A percentile compares a stretch with the other conserved stretches of the same genome.
phyloP scores from a whole-genome alignment of 2,888 invertebrate species.

The Dasysyrphus tricinctus region DNA sequence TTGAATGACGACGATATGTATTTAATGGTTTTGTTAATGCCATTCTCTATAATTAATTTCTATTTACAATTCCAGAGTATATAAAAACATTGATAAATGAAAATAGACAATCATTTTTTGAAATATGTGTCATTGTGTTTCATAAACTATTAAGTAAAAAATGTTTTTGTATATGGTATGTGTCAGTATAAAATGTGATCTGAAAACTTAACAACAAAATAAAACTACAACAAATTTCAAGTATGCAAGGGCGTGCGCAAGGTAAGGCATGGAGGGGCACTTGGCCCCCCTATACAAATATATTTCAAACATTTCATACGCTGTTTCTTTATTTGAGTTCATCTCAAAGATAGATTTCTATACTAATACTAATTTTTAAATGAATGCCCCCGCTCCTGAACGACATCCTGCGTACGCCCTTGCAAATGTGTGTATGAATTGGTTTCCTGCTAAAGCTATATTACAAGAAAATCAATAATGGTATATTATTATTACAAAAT shows the following conservation, averaged over 20 bases:
- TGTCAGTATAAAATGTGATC: slow-evolving; percentile 70
- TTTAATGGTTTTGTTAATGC: slow-evolving; percentile 55
- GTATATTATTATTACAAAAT: slow-evolving; percentile 27
- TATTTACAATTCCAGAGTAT: slow-evolving; percentile 58
- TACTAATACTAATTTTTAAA: too few species aligned
- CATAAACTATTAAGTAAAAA: slow-evolving; percentile 23
- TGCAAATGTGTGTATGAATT: slow-evolving; percentile 18
- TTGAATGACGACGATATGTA: too few species aligned
- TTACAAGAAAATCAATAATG: slow-evolving; percentile 44
- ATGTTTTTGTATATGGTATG: slow-evolving; percentile 63
- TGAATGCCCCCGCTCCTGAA: too few species aligned
- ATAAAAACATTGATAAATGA: slow-evolving; percentile 49
- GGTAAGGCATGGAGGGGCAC: too few species aligned
- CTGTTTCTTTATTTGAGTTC: too few species aligned
- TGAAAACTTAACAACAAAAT: slow-evolving; percentile 63
- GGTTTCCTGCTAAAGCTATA: slow-evolving; percentile 41
- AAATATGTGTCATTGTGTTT: slow-evolving; percentile 43
- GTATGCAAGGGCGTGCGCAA: too few species aligned
- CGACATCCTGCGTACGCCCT: too few species aligned
- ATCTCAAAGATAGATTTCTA: too few species aligned
- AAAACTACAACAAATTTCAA: slow-evolving; percentile 39
- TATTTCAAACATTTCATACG: too few species aligned
- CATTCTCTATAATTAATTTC: slow-evolving; percentile 29
- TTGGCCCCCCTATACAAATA: too few species aligned
- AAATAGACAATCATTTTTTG: slow-evolving; percentile 20